phyloP scores from a whole-genome alignment of 2,888 invertebrate species.

The Heliothis peltigera region DNA sequence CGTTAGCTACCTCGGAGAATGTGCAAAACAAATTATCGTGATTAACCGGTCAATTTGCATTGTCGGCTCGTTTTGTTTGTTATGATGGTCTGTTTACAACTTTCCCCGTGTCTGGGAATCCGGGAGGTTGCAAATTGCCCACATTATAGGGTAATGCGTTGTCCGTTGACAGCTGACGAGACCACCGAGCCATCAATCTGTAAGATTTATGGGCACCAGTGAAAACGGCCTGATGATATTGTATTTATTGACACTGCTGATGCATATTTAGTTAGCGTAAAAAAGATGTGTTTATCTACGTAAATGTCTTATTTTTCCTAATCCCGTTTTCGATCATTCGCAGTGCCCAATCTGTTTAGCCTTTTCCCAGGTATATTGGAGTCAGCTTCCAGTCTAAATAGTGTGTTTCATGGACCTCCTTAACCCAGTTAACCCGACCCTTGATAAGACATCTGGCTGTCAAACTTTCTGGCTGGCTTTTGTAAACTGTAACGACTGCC shows the following conservation, averaged over 20 bases:
- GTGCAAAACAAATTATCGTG: constrained; percentile 48
- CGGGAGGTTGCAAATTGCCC: constrained; percentile 65
- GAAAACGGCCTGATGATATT: constrained; percentile 36
- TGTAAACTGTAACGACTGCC: too few relatives aligned
- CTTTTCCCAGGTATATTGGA: too few relatives aligned
- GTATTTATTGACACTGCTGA: constrained; percentile 28
- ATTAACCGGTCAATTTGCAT: constrained; percentile 58
- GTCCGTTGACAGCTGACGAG: constrained; percentile 52
- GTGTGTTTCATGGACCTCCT: too few relatives aligned
- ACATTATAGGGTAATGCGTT: constrained; percentile 67
- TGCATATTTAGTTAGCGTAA: not conserved
- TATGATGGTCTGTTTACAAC: constrained; percentile 49
- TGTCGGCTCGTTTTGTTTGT: constrained; percentile 51
- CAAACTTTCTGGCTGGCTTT: too few relatives aligned
- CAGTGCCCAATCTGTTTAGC: too few relatives aligned
- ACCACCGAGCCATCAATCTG: constrained; percentile 54
- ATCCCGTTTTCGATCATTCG: too few relatives aligned
- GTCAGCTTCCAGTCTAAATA: too few relatives aligned
- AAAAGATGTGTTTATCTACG: not conserved
- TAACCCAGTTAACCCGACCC: too few relatives aligned
- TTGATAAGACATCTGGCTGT: too few relatives aligned
- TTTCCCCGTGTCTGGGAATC: constrained; percentile 38
- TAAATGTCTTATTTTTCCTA: not conserved
- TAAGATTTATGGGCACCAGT: constrained; percentile 53
- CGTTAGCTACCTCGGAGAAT: constrained; percentile 9